Base-by-base conservation (phyloP, 1,140 invertebrate genomes). In the Aphaenogaster floridana region DNA sequence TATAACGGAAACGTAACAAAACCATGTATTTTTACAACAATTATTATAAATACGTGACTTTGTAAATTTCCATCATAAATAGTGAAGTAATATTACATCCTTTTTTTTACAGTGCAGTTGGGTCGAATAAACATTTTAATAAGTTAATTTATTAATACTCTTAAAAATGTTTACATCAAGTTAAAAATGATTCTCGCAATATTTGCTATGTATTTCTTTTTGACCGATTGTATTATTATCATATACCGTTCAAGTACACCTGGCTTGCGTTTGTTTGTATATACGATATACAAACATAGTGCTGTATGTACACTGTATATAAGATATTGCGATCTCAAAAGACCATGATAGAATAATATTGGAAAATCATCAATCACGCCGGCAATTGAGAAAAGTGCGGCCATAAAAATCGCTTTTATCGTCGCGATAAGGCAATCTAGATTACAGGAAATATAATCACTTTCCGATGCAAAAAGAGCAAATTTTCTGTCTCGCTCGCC, bases 391-490 rank as follows among this genome's bases (percentile, higher is more conserved):
- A 69, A 39, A 54, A 57, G 8, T 34, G 15, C 13, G 28, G 2
- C 0, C 2, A 21, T 80, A 66, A 79, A 50, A 79, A 48, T 36
- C 9, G 13, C 11, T 68, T 52, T 28, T 68, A 80, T 63, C 76
- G 17, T 45, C 28, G 13, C n/a, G 77, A 68, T 80, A 80, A 66
- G 42, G 7, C 4, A 79, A 80, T 52, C 0, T 36, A 69, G n/a
- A 39, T 80, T 80, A 28, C 13, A n/a, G 15, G 21, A 68, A 68
- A 21, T 68, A 28, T 34, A 64, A 36, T 36, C n/a, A 34, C 36
- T 57, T 72, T 39, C 0, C 21, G 11, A 80, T 42, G 21, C 21
- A 52, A 50, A 15, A 57, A 57, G n/a, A 34, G 8, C 28, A 50
- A 6, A 8, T 34, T n/a, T 42, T 42, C 36, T 4, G 0, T 80